Evolutionary conservation across 2,797 vertebrate genomes (phyloP), one percentile per base, ranked within the genome.

Genomic region (Melanotaenia trifasciata): DNA sequence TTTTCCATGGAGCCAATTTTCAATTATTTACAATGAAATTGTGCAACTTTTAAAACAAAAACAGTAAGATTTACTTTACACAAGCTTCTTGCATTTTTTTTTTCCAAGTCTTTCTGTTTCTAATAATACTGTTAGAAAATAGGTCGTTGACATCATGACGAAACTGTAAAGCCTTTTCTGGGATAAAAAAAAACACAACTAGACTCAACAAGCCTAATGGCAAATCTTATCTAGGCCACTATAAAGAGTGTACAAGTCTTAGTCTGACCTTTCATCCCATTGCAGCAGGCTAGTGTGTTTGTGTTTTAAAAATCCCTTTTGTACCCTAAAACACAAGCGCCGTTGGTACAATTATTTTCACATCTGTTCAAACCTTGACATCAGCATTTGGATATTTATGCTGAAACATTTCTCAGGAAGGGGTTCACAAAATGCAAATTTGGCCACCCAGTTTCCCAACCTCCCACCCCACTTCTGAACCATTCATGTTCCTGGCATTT

Each of bases 211-310:
- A 45, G 70, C 70, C 84, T 33, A 24, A 87, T 77, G 58, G 85
- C 67, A 70, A 83, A 80, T 82, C 87, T 84, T 87, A 93, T 93
- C 89, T 90, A 68, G 81, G 72, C 47, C 78, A 79, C 60, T 71
- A 85, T 89, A 87, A 88, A 84, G 67, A 67, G 50, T 53, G 69
- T 26, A 53, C 67, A 81, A 56, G 67, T 73, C 67, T 77, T 26
- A 10, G 13, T 58, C 43, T 87, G 89, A 92, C 89, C 88, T 93
- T 93, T 91, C 72, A 87, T 86, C 81, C 54, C 74, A 70, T 66
- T 61, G 63, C 56, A 70, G 69, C 45, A 50, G 38, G 30, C 59
- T 22, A 13, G 7, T 61, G n/a, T 57, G 16, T 66, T 62, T 43
- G 30, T 72, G 60, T 58, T 5, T 28, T 79, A 57, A 72, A 67